Conservation (phyloP, 2,797 vertebrate genomes). For the Thaleichthys pacificus region DNA sequence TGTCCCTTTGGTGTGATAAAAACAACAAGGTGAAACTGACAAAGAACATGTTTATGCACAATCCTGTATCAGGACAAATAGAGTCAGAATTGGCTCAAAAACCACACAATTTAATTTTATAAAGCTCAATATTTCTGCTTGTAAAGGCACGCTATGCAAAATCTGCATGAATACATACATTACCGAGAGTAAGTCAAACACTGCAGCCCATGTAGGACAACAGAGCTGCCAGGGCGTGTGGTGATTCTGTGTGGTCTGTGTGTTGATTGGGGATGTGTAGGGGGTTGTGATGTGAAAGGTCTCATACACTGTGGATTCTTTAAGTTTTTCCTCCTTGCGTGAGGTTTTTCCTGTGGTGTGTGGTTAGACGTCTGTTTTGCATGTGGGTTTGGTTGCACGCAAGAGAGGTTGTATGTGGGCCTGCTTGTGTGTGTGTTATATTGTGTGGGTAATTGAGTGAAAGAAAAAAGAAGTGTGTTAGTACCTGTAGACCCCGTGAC, state of each 20-base stretch:
- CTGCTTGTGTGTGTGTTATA: too few relatives aligned
- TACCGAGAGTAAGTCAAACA: background rate
- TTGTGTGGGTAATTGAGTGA: too few relatives aligned
- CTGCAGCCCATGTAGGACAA: background rate
- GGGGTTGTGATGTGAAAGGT: background rate
- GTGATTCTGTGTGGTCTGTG: conserved; percentile 6
- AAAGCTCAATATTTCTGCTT: background rate
- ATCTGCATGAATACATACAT: background rate
- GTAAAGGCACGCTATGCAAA: background rate
- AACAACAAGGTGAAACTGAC: too few relatives aligned
- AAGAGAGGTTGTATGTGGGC: too few relatives aligned
- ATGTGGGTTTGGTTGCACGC: too few relatives aligned
- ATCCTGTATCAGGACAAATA: background rate
- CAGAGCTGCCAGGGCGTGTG: conserved; percentile 5
- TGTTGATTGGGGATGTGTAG: background rate
- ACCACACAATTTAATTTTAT: background rate
- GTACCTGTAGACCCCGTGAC: too few relatives aligned
- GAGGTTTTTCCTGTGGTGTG: too few relatives aligned
- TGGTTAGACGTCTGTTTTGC: too few relatives aligned
- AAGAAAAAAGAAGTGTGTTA: too few relatives aligned
- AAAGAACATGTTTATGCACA: background rate
- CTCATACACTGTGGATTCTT: too few relatives aligned
- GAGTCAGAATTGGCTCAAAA: background rate
- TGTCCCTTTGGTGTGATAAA: too few relatives aligned
- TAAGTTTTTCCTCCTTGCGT: too few relatives aligned